A percentile compares a stretch with the other conserved stretches of the same genome.
Conservation (phyloP, 2,113 vertebrate genomes). For the Dromiciops gliroides region DNA sequence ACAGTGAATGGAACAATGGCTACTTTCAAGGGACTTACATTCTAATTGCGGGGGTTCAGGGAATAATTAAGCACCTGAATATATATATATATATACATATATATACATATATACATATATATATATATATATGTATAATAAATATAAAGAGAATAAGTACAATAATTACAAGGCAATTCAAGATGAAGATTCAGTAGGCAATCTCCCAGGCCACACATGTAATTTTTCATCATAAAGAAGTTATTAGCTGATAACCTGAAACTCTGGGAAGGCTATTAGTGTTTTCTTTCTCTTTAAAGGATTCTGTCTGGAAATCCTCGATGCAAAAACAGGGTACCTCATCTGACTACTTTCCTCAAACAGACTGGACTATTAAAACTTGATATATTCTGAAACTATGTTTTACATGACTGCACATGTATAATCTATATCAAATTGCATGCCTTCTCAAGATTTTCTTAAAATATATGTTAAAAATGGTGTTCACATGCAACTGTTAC, state of each 20-base stretch:
- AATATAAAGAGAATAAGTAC: neutral
- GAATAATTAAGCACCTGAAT: neutral
- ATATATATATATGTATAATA: neutral
- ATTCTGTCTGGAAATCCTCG: neutral
- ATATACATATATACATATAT: too few species aligned
- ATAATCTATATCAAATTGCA: neutral
- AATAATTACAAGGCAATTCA: neutral
- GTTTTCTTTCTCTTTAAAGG: neutral
- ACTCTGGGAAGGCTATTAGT: neutral
- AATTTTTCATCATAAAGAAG: neutral
- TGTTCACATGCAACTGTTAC: neutral
- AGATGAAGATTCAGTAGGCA: neutral
- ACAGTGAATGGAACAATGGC: neutral
- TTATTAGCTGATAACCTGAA: neutral
- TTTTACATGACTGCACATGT: neutral
- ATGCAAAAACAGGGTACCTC: neutral
- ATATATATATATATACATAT: too few species aligned
- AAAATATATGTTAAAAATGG: neutral
- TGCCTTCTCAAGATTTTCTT: neutral
- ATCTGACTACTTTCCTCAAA: neutral
- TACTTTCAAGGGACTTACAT: neutral
- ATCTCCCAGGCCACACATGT: neutral
- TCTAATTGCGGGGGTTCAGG: neutral
- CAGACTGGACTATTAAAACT: neutral
- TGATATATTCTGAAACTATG: neutral